These are phyloP conservation scores for Pseudomyrmex pallidus DNA, from an alignment of 1,140 invertebrate species.

Conservation along the genomic window DNA sequence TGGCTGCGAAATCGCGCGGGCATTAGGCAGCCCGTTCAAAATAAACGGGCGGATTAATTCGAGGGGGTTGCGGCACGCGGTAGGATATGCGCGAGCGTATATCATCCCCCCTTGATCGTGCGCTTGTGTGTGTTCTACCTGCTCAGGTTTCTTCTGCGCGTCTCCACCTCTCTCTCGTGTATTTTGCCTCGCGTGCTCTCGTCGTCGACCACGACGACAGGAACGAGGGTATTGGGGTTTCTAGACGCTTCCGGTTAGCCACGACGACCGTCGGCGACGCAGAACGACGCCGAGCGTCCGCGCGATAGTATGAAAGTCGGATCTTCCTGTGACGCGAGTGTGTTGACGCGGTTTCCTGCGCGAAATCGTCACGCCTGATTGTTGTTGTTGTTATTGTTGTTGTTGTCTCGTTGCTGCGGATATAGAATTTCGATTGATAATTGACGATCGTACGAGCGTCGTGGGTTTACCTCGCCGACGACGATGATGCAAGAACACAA, in stretches of 20 bases:
- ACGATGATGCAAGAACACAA: conserved; percentile 89
- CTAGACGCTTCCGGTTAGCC: conserved; percentile 61
- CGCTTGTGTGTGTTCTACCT: background rate
- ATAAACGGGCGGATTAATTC: conserved; percentile 85
- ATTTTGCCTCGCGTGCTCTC: conserved; percentile 3
- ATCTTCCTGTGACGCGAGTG: conserved; percentile 3
- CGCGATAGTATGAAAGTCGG: conserved; percentile 68
- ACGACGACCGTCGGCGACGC: conserved; percentile 49
- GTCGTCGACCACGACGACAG: conserved; percentile 6
- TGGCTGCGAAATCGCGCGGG: conserved; percentile 84
- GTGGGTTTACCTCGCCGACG: background rate
- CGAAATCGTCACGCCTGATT: background rate
- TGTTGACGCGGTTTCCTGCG: background rate
- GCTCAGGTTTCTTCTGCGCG: background rate
- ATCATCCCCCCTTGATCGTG: background rate
- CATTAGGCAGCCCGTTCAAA: conserved; percentile 81
- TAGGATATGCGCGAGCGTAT: conserved; percentile 42
- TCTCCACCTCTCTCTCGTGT: conserved; percentile 15
- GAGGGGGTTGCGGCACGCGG: conserved; percentile 68
- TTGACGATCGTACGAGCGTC: background rate
- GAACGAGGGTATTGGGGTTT: conserved; percentile 31
- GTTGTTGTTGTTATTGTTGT: background rate
- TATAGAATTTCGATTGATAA: background rate
- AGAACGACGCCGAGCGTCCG: conserved; percentile 74
- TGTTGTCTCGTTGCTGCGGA: background rate